Base-by-base conservation (phyloP, 2,888 invertebrate genomes). In the Xanthostigma xanthostigma region DNA sequence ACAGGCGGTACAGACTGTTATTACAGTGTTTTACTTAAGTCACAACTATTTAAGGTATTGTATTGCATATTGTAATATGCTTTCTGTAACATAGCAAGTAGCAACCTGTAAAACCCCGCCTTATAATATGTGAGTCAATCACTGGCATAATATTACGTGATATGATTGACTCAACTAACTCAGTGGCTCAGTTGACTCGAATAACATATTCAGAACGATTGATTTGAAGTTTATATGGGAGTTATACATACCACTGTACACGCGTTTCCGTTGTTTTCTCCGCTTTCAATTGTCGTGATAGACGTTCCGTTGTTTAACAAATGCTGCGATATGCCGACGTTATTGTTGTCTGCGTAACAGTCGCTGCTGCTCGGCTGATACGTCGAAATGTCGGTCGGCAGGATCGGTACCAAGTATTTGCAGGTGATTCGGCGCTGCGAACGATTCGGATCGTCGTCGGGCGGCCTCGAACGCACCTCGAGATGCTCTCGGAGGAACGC, bases 381-480 rank as follows among this genome's bases (percentile, higher is more conserved):
- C 34, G 35, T 53, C 37, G 56, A 53, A 43, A 53, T 53, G 49
- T 54, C 55, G 47, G 56, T 56, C 43, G 61, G 61, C 53, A 64
- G 55, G 13, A 66, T 51, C 14, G 71, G 71, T 51, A 73, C 67
- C 56, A 69, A 63, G 59, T 73, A 73, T 58, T 71, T 70, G 63
- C 72, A 73, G 47, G 72, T 71, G 52, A 72, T 71, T 52, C 73
- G 64, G 36, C 71, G 62, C 17, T 67, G 67, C 35, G 65, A 63
- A 14, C 66, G 57, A 10, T 64, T 45, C 40, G 44, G 49, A 39
- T 48, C 46, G 36, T 51, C 51, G 37, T 44, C 48, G 40, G 37
- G 63, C 41, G 66, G 61, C 13, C 70, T 65, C 35, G 71, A 69
- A 49, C 69, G 59, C 35, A 71, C 65, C 58, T 71, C 70, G 62